Percentiles rank a stretch among this genome's conserved stretches.
Evolutionary conservation across 2,888 invertebrate species (phyloP).

Genomic region (Carcina quercana): DNA sequence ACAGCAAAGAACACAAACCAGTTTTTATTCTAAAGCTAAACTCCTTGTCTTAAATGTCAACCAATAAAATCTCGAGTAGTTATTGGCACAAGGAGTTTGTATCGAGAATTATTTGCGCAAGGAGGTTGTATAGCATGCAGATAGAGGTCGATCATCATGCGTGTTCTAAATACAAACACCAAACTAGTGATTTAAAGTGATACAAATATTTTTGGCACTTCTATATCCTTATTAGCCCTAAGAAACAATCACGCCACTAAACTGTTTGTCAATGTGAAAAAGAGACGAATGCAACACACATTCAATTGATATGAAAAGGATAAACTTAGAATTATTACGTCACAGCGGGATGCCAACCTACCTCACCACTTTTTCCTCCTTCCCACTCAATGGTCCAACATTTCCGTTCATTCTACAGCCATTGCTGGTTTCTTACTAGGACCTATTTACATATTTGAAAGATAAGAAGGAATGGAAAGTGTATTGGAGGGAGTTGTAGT

Average conservation of each 20-base stretch:
- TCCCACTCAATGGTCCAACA: constrained; percentile 15
- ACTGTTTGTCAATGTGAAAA: constrained; percentile 63
- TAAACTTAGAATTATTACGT: constrained; percentile 66
- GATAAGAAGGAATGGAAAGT: constrained; percentile 26
- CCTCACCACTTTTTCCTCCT: constrained; percentile 34
- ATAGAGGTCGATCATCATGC: too few species aligned
- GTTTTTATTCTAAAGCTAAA: too few species aligned
- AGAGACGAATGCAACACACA: constrained; percentile 56
- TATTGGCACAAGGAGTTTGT: too few species aligned
- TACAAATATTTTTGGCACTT: too few species aligned
- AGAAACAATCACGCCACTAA: constrained; percentile 56
- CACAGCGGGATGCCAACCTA: constrained; percentile 64
- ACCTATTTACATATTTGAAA: not conserved
- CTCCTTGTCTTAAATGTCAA: too few species aligned
- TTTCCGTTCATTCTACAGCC: constrained; percentile 9
- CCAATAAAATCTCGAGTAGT: too few species aligned
- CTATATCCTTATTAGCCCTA: constrained; percentile 27
- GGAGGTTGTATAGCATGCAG: too few species aligned
- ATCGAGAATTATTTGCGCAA: too few species aligned
- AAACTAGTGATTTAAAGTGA: too few species aligned
- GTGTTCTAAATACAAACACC: too few species aligned
- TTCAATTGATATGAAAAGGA: constrained; percentile 61
- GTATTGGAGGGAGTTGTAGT: constrained; percentile 4
- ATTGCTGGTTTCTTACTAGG: constrained; percentile 22
- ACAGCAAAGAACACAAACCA: too few species aligned